Conservation (phyloP, 2,113 vertebrate species). For the Phoenicopterus ruber region DNA sequence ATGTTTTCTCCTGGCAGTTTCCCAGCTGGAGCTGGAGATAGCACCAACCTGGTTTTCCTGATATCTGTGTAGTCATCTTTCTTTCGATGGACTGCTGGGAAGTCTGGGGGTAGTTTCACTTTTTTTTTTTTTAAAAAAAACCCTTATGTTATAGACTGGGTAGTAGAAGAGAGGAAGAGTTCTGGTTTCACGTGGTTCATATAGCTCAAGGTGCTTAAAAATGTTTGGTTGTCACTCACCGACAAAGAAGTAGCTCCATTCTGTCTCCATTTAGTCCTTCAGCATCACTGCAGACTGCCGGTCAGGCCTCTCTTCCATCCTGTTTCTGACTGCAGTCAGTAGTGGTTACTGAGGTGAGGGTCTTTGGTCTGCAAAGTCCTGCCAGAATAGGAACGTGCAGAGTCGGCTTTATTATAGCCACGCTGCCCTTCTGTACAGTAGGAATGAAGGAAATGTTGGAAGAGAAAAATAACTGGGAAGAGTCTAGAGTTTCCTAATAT, state of each 20-base stretch:
- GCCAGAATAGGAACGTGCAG: not conserved
- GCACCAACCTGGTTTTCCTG: not conserved
- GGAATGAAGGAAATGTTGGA: not conserved
- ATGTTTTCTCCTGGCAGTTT: not conserved
- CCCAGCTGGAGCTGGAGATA: not conserved
- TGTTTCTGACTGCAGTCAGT: not conserved
- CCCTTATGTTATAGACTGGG: not conserved
- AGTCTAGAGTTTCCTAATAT: not conserved
- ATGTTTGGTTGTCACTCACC: not conserved
- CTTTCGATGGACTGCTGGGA: not conserved
- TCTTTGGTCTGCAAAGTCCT: not conserved
- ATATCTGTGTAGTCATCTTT: not conserved
- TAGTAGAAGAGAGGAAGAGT: not conserved
- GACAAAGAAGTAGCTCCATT: not conserved
- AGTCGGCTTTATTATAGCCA: not conserved
- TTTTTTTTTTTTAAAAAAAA: too few species aligned
- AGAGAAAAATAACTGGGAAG: not conserved
- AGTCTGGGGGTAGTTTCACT: not conserved
- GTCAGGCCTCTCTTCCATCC: fast-evolving
- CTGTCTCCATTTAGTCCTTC: not conserved
- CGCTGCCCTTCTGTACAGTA: not conserved
- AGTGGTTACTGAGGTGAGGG: not conserved
- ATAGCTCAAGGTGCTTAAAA: not conserved
- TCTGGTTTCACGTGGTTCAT: not conserved
- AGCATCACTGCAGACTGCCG: not conserved